A percentile compares a stretch with the other conserved stretches of the same genome.
phyloP scores from a whole-genome alignment of 2,797 vertebrate genomes.

The Tinamus major region DNA sequence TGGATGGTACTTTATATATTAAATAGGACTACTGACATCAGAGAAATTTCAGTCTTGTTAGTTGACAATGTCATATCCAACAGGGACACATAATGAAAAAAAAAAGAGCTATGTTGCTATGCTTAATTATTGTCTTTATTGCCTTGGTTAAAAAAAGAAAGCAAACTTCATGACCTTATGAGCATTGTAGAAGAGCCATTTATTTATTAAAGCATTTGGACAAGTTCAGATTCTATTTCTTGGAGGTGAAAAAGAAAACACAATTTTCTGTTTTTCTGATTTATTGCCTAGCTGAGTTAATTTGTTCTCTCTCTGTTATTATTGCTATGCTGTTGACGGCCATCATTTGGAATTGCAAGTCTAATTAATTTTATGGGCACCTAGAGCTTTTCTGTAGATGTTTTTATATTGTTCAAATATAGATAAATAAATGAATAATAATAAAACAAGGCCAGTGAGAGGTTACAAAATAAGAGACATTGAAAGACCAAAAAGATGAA shows the following conservation, averaged over 20 bases:
- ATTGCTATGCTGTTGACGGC: background rate
- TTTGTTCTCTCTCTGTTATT: slow-evolving; percentile 39
- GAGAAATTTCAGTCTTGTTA: background rate
- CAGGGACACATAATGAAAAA: background rate
- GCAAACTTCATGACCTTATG: background rate
- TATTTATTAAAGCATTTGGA: background rate
- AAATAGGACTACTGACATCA: background rate
- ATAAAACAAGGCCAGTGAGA: background rate
- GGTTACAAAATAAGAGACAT: background rate
- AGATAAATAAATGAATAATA: slow-evolving; percentile 17
- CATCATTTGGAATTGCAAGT: slow-evolving; percentile 20
- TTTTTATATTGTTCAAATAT: background rate
- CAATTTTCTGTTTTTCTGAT: background rate
- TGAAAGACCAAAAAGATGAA: background rate
- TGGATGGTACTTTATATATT: background rate
- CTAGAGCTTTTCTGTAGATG: background rate
- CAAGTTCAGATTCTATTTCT: slow-evolving; percentile 10
- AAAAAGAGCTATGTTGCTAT: background rate
- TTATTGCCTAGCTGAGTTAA: slow-evolving; percentile 39
- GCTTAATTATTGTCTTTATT: background rate
- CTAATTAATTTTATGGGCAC: slow-evolving; percentile 46
- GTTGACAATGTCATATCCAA: background rate
- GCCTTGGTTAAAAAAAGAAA: background rate
- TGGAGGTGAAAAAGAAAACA: slow-evolving; percentile 11
- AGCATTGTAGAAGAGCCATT: background rate